Percentiles rank a stretch among this genome's conserved stretches.
phyloP scores from a whole-genome alignment of 2,797 vertebrate species.

The Pelodytes ibericus region DNA sequence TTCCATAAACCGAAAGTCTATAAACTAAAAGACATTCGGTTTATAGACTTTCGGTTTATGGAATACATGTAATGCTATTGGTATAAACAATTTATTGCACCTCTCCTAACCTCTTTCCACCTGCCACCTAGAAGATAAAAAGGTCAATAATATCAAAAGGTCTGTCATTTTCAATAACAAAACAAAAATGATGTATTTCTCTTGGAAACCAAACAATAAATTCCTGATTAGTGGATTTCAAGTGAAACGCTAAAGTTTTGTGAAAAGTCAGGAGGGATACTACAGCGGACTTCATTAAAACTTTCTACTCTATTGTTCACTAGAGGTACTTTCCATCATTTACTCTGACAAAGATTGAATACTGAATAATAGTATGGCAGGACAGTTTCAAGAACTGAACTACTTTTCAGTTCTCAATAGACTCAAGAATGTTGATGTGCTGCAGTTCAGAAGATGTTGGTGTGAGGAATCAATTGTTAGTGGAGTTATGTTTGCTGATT shows the following conservation, averaged over 20 bases:
- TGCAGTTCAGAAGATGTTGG: constrained; percentile 25
- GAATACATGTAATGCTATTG: too few species aligned
- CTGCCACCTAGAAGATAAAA: too few species aligned
- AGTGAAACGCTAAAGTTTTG: constrained; percentile 26
- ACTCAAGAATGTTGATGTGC: constrained; percentile 32
- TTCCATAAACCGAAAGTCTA: too few species aligned
- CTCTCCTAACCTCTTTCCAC: too few species aligned
- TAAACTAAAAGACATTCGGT: too few species aligned
- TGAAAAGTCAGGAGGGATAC: constrained; percentile 8
- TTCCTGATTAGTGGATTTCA: constrained; percentile 17
- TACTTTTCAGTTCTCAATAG: constrained; percentile 37
- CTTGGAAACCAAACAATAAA: not conserved
- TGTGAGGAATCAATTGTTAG: constrained; percentile 40
- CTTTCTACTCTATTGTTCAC: constrained; percentile 25
- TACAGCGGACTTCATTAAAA: constrained; percentile 33
- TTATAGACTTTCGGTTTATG: too few species aligned
- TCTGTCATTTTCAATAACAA: not conserved
- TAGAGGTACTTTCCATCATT: constrained; percentile 40
- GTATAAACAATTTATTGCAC: too few species aligned
- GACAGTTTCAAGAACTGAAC: constrained; percentile 22
- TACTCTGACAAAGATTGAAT: constrained; percentile 49
- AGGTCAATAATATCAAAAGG: not conserved
- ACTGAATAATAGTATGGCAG: constrained; percentile 34
- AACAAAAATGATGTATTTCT: not conserved
- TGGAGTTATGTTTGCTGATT: constrained; percentile 38